Base-by-base conservation (phyloP, 2,113 vertebrate species). In the Pluvianellus socialis region DNA sequence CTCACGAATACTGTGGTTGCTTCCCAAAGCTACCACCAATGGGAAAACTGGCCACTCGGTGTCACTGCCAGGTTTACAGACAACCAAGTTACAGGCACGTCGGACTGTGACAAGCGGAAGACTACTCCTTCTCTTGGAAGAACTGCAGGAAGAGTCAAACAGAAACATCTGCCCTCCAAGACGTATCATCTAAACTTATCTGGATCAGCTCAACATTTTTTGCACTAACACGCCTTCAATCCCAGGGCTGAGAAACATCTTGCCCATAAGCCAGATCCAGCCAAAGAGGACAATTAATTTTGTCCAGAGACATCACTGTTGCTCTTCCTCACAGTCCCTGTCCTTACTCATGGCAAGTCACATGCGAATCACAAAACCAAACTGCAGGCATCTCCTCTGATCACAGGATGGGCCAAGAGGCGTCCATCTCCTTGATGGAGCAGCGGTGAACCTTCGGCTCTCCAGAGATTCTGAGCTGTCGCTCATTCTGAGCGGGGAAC, bases 41-140 rank as follows among this genome's bases (percentile, higher is more conserved):
- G 5, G 24, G 42, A 62, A 66, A 83, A 77, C 28, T 13, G 27
- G 49, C 26, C 38, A 27, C n/a, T 92, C 68, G 26, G 73, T 23
- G 59, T 7, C 50, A 62, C 26, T 53, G 50, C 16, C 56, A 52
- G 79, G 11, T 38, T 72, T 61, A 68, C 56, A 76, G 59, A 14
- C 4, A 26, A 19, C 20, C 23, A 52, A 12, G 1, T 65, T 81
- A 13, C 30, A 40, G 52, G 12, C 22, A 40, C 0, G 1, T 2
- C 7, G 8, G 89, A 28, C 42, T 24, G 65, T 6, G 42, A n/a
- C 15, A 63, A 81, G 38, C 32, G 47, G 38, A 77, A 84, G 55
- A 47, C 7, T 13, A 9, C 10, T 82, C 22, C 55, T 88, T 21
- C 79, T 53, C 72, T 49, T 35, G 45, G 58, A 76, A 91, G n/a